Conservation (phyloP, 2,797 vertebrate genomes). For the Sternotherus odoratus region DNA sequence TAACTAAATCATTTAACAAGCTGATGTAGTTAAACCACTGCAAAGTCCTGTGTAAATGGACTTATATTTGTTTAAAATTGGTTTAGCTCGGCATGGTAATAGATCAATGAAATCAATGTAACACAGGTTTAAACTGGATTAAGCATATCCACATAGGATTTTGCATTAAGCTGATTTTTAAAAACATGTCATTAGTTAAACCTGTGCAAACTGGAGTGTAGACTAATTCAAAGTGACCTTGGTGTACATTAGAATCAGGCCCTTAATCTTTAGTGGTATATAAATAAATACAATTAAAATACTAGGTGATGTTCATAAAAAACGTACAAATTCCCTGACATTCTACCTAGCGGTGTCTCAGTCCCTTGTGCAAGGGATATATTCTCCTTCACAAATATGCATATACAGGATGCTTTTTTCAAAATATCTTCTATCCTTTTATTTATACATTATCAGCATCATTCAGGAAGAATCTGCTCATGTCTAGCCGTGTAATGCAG, state of each 20-base stretch:
- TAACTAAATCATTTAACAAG: constrained; percentile 18
- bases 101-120: not conserved
- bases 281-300: not conserved
- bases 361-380: not conserved
- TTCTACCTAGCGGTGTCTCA: not conserved
- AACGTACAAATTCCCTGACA: not conserved
- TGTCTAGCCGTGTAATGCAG: not conserved
- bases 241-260: not conserved
- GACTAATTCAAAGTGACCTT: not conserved
- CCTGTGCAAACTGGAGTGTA: not conserved
- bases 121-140: not conserved
- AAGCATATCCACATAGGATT: not conserved
- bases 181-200: not conserved
- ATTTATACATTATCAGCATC: not conserved
- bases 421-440: not conserved
- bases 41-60: not conserved
- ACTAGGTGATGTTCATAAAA: rapidly evolving
- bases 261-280: not conserved
- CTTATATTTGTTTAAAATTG: not conserved
- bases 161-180: not conserved
- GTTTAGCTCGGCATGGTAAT: not conserved
- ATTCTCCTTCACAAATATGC: not conserved
- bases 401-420: not conserved
- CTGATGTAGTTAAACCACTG: not conserved
- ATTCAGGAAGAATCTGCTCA: not conserved